Percentiles rank a stretch among this genome's conserved stretches.
Evolutionary conservation across 2,797 vertebrate genomes (phyloP).

Genomic region (Argentina silus): DNA sequence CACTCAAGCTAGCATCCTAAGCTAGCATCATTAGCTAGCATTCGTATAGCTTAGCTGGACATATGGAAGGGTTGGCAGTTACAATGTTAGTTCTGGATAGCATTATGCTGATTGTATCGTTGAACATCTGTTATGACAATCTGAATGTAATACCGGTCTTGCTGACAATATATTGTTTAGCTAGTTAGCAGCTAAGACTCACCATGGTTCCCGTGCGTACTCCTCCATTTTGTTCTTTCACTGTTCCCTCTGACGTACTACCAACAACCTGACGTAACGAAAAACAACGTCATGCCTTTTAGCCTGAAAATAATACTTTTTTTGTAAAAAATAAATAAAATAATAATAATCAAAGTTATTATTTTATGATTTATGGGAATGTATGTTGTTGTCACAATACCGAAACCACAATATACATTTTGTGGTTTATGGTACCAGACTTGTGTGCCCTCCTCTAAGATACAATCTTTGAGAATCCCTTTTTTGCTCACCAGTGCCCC

Average conservation of each 20-base stretch:
- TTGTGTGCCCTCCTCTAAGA: too few species aligned
- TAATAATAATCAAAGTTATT: not conserved
- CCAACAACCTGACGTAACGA: constrained; percentile 39
- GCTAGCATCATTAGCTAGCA: constrained; percentile 43
- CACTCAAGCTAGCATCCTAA: constrained; percentile 50
- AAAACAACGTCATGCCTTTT: not conserved
- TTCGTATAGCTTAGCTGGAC: not conserved
- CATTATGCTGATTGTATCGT: not conserved
- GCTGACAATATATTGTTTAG: not conserved
- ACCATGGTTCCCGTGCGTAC: constrained; percentile 95
- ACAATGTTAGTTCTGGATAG: not conserved
- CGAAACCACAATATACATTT: not conserved
- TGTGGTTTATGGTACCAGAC: too few species aligned
- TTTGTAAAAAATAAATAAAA: not conserved
- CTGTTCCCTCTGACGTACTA: constrained; percentile 55
- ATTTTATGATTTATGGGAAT: not conserved
- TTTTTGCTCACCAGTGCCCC: too few species aligned
- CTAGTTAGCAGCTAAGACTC: constrained; percentile 53
- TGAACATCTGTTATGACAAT: not conserved
- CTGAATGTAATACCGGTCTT: not conserved
- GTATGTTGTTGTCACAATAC: not conserved
- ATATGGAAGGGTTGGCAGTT: not conserved
- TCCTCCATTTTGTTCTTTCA: constrained; percentile 92
- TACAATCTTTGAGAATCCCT: too few species aligned
- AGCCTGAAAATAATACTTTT: not conserved